These are phyloP conservation scores for Actias luna DNA, from an alignment of 2,888 invertebrate species.

Conservation along the genomic window DNA sequence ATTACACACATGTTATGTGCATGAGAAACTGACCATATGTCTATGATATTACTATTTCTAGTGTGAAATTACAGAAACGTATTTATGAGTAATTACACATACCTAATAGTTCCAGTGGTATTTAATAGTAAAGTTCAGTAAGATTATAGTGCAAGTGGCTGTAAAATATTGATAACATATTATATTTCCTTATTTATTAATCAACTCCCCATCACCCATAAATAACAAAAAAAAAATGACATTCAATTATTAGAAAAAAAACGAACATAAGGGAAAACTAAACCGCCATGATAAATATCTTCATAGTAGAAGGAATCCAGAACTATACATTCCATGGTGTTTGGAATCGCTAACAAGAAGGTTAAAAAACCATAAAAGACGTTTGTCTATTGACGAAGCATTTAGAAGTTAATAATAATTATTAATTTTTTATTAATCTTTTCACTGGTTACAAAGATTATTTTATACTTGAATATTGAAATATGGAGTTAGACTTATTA, in stretches of 20 bases:
- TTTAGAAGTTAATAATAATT: neutral
- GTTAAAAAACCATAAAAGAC: neutral
- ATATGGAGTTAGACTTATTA: too few species aligned
- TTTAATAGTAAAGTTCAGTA: neutral
- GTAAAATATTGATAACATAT: neutral
- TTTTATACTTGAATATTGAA: too few species aligned
- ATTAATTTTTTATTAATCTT: too few species aligned
- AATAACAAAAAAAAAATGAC: too few species aligned
- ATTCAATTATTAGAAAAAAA: too few species aligned
- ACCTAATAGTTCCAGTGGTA: neutral
- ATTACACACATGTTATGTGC: conserved; percentile 9
- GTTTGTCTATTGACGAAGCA: neutral
- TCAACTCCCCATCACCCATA: neutral
- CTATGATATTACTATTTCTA: conserved; percentile 15
- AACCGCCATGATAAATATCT: too few species aligned
- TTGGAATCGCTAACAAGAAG: too few species aligned
- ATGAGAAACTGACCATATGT: neutral
- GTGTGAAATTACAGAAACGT: conserved; percentile 26
- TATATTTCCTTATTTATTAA: neutral
- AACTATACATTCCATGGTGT: too few species aligned
- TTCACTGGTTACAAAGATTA: too few species aligned
- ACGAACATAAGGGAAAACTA: too few species aligned
- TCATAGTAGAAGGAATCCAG: too few species aligned
- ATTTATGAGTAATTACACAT: conserved; percentile 1
- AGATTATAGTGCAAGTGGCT: neutral